phyloP scores from a whole-genome alignment of 1,140 invertebrate genomes.

The Drosophila kepulauana region DNA sequence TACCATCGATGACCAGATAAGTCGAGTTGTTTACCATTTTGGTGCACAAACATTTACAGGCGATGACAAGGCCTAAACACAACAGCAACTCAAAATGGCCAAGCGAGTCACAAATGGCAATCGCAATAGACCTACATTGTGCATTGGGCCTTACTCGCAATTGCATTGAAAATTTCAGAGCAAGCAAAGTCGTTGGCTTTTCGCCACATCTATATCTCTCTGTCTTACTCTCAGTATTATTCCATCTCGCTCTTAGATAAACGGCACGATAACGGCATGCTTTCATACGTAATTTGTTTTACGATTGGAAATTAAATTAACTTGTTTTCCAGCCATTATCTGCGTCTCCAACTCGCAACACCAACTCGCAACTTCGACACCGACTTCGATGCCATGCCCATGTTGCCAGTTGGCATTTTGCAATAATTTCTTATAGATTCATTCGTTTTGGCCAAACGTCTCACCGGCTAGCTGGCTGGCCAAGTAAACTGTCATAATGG shows the following conservation, averaged over 20 bases:
- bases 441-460: conserved; percentile 61
- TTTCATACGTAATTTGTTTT: conserved; percentile 81
- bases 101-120: conserved; percentile 63
- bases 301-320: conserved; percentile 82
- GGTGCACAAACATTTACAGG: conserved; percentile 25
- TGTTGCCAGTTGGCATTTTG: conserved; percentile 40
- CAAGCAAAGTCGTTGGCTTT: conserved; percentile 34
- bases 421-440: conserved; percentile 75
- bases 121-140: conserved; percentile 67
- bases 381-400: conserved; percentile 29
- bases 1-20: conserved; percentile 24
- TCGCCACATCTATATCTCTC: neutral
- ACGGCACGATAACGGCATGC: conserved; percentile 72
- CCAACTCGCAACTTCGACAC: neutral
- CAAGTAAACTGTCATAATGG: conserved; percentile 76
- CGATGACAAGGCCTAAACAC: conserved; percentile 53
- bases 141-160: conserved; percentile 58
- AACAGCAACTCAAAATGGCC: conserved; percentile 59
- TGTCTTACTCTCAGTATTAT: neutral
- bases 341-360: neutral
- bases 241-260: conserved; percentile 45
- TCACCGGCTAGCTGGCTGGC: conserved; percentile 24
- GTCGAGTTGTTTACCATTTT: conserved; percentile 56
- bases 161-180: conserved; percentile 67
- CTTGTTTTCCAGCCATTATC: conserved; percentile 66